These are phyloP conservation scores for Drosophila paramelanica DNA, from an alignment of 2,888 invertebrate species.

Conservation along the genomic window DNA sequence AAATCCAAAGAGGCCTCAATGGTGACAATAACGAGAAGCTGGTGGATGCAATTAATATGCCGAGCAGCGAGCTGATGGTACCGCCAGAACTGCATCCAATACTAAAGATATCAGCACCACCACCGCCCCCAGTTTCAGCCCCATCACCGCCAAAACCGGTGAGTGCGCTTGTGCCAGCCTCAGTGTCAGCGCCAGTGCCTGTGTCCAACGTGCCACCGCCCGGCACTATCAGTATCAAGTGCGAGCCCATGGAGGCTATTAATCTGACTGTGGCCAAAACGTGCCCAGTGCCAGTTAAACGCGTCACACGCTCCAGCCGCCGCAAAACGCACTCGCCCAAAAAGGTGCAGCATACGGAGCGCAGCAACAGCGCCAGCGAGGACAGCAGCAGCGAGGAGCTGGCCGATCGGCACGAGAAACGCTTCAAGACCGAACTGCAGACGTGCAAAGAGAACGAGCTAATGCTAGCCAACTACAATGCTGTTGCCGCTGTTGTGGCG, in stretches of 20 bases:
- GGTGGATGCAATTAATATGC: constrained; percentile 22
- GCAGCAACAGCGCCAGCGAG: constrained; percentile 50
- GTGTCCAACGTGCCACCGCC: not conserved
- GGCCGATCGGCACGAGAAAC: constrained; percentile 36
- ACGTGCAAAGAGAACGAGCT: constrained; percentile 67
- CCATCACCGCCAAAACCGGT: not conserved
- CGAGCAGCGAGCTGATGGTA: constrained; percentile 6
- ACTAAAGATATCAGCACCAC: not conserved
- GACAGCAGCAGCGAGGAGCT: constrained; percentile 46
- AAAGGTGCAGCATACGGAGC: constrained; percentile 55
- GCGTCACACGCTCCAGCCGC: constrained; percentile 62
- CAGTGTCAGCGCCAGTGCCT: not conserved
- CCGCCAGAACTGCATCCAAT: not conserved
- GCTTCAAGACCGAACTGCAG: constrained; percentile 43
- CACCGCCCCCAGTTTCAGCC: not conserved
- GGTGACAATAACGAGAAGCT: constrained; percentile 48
- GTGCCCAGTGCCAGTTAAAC: constrained; percentile 27
- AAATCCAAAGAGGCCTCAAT: constrained; percentile 48
- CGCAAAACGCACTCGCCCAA: constrained; percentile 72
- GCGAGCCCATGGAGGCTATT: constrained; percentile 60
- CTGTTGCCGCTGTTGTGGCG: constrained; percentile 65
- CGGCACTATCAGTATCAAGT: constrained; percentile 16
- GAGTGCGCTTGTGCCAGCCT: not conserved
- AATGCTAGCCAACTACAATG: constrained; percentile 71
- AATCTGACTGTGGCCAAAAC: constrained; percentile 59